These are phyloP conservation scores for Limnephilus marmoratus DNA, from an alignment of 2,888 invertebrate species.

Conservation along the genomic window DNA sequence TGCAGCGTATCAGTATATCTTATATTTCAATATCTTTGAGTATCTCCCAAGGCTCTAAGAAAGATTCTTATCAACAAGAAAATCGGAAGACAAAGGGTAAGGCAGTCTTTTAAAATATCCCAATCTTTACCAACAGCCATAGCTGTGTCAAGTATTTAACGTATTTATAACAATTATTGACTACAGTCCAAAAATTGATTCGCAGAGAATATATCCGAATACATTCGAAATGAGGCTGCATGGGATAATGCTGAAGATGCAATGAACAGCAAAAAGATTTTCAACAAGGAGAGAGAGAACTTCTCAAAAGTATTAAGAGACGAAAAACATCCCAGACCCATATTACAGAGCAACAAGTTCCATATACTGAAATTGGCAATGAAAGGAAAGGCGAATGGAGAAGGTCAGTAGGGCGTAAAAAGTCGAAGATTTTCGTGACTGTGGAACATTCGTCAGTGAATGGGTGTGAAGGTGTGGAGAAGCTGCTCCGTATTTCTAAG, in stretches of 20 bases:
- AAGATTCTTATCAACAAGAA: too few relatives aligned
- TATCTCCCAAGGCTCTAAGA: too few relatives aligned
- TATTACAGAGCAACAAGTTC: background rate
- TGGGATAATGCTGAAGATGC: background rate
- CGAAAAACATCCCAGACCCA: background rate
- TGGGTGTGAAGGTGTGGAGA: background rate
- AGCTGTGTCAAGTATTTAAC: too few relatives aligned
- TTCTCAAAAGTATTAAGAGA: background rate
- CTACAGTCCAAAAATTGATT: too few relatives aligned
- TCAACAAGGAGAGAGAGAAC: background rate
- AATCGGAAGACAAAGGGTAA: too few relatives aligned
- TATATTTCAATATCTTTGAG: too few relatives aligned
- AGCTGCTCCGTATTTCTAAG: background rate
- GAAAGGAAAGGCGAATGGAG: background rate
- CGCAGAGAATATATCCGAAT: too few relatives aligned
- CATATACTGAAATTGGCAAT: background rate
- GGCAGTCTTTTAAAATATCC: too few relatives aligned
- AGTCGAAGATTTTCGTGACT: background rate
- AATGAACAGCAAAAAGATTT: background rate
- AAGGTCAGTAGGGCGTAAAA: background rate
- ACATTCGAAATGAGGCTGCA: background rate
- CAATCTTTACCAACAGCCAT: too few relatives aligned
- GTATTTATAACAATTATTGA: too few relatives aligned
- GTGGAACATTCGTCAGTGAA: background rate
- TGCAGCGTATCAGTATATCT: too few relatives aligned